A percentile compares a stretch with the other conserved stretches of the same genome.
Conservation (phyloP, 2,113 vertebrate species). For the Panurus biarmicus region DNA sequence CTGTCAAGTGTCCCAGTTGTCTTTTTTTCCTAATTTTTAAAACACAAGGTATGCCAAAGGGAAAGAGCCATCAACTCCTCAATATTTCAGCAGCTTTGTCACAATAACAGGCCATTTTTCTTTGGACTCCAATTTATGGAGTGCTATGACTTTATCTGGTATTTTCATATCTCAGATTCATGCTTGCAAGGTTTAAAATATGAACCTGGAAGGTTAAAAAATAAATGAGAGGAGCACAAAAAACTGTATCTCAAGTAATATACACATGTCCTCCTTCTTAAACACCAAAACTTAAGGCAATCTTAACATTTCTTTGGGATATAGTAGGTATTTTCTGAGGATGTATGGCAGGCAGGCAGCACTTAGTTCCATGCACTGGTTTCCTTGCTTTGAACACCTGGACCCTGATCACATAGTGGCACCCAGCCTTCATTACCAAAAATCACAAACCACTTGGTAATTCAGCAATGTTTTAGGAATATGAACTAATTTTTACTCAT, state of each 20-base stretch:
- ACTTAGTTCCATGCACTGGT: background rate
- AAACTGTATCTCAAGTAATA: background rate
- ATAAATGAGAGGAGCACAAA: background rate
- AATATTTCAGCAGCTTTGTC: background rate
- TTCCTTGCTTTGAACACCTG: background rate
- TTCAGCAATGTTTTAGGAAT: background rate
- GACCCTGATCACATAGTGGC: background rate
- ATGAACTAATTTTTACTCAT: background rate
- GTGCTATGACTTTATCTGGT: background rate
- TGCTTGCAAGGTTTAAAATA: background rate
- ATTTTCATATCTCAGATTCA: background rate
- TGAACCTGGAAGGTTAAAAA: background rate
- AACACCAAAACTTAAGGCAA: background rate
- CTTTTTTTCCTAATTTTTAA: background rate
- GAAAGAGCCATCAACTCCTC: background rate
- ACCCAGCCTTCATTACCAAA: background rate
- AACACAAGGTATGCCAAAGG: background rate
- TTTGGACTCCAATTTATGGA: background rate
- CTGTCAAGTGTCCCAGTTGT: background rate
- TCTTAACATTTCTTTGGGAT: background rate
- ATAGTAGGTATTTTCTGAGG: background rate
- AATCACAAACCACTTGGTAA: background rate
- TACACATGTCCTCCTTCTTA: background rate
- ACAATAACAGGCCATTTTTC: background rate
- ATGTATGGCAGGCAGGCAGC: background rate